phyloP scores from a whole-genome alignment of 1,140 invertebrate species.

The Aphelinus certus region DNA sequence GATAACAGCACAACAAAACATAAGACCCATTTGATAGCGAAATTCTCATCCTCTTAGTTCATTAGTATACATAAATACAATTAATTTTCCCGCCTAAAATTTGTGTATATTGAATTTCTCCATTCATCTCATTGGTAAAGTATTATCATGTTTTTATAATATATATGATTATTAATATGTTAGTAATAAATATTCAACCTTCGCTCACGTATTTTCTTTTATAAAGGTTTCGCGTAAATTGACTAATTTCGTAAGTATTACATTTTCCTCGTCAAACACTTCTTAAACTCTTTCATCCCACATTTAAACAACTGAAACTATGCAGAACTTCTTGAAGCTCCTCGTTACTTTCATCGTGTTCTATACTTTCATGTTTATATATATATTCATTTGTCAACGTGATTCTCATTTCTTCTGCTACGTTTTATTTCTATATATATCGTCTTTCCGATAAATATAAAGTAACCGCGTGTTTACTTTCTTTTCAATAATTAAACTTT shows the following conservation, averaged over 20 bases:
- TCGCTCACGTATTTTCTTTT: slow-evolving; percentile 46
- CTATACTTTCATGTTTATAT: slow-evolving; percentile 32
- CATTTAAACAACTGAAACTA: slow-evolving; percentile 37
- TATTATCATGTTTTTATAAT: slow-evolving; percentile 45
- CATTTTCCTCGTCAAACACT: slow-evolving; percentile 9
- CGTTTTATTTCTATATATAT: slow-evolving; percentile 34
- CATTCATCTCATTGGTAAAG: slow-evolving; percentile 36
- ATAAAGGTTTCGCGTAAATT: slow-evolving; percentile 61
- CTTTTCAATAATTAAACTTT: slow-evolving; percentile 54
- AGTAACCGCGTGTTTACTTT: slow-evolving; percentile 48
- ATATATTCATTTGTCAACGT: slow-evolving; percentile 25
- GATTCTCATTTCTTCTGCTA: slow-evolving; percentile 45
- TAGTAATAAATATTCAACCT: slow-evolving; percentile 51
- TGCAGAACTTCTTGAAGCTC: background rate
- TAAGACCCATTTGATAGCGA: slow-evolving; percentile 34
- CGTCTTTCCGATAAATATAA: slow-evolving; percentile 44
- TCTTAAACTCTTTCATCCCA: background rate
- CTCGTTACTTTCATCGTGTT: slow-evolving; percentile 40
- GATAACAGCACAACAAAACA: slow-evolving; percentile 46
- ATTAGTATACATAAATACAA: slow-evolving; percentile 27
- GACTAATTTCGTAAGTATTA: slow-evolving; percentile 56
- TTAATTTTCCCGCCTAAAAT: slow-evolving; percentile 38
- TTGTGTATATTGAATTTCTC: slow-evolving; percentile 45
- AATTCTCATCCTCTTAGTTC: no score
- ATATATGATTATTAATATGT: slow-evolving; percentile 47